Evolutionary conservation across 2,797 vertebrate species (phyloP).

Genomic region (Acestrorhynchus altus): DNA sequence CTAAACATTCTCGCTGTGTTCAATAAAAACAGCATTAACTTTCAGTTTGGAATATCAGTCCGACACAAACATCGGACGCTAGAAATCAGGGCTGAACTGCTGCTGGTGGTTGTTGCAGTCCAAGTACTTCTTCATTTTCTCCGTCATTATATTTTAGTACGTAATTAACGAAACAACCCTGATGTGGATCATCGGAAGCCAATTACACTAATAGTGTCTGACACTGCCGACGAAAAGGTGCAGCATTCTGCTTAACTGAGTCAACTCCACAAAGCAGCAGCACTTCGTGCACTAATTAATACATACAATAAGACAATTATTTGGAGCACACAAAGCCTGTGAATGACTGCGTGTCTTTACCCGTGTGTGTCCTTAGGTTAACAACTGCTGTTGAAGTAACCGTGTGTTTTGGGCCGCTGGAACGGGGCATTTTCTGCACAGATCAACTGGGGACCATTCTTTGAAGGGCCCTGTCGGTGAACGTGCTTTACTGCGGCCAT

Average conservation of each 20-base stretch:
- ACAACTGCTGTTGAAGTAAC: conserved; percentile 32
- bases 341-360: not conserved
- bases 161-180: conserved; percentile 40
- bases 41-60: too few species aligned
- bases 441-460: conserved; percentile 15
- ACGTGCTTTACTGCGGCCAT: conserved; percentile 24
- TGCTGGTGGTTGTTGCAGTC: too few species aligned
- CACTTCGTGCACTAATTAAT: conserved; percentile 16
- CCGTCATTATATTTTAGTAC: conserved; percentile 22
- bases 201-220: conserved; percentile 44
- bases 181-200: conserved; percentile 33
- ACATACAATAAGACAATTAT: conserved; percentile 17
- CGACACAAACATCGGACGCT: too few species aligned
- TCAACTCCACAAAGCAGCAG: conserved; percentile 7
- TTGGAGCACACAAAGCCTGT: not conserved
- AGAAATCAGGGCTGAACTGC: too few species aligned
- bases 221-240: not conserved
- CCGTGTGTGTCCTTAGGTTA: not conserved
- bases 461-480: conserved; percentile 15
- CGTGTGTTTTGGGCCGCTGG: not conserved
- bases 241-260: conserved; percentile 7
- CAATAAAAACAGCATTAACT: too few species aligned
- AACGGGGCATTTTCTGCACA: not conserved
- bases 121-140: conserved; percentile 25
- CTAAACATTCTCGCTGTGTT: too few species aligned